Evolutionary conservation across 2,888 invertebrate genomes (phyloP).

Genomic region (Campaea margaritaria): DNA sequence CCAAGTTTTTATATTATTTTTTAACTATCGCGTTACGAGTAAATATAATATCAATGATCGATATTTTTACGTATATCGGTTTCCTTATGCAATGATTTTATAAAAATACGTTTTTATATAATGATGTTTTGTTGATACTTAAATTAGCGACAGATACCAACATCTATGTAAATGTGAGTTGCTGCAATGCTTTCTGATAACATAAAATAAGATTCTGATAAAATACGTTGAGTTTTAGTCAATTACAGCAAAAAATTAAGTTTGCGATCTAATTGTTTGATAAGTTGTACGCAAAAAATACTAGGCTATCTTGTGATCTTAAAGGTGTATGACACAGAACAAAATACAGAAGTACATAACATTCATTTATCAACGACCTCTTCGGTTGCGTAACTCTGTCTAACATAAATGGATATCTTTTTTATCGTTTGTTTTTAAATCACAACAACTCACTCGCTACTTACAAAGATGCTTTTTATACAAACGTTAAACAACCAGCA

Average conservation of each 20-base stretch:
- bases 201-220: neutral
- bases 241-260: neutral
- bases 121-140: conserved; percentile 58
- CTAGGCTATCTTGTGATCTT: conserved; percentile 10
- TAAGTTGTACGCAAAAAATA: conserved; percentile 12
- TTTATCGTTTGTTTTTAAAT: conserved; percentile 16
- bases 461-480: conserved; percentile 51
- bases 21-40: conserved; percentile 79
- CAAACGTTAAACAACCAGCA: conserved; percentile 65
- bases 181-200: conserved; percentile 30
- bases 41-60: conserved; percentile 74
- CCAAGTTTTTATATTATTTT: conserved; percentile 63
- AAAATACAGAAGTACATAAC: conserved; percentile 16
- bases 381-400: conserved; percentile 15
- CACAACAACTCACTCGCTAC: conserved; percentile 43
- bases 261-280: neutral
- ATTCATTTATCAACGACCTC: conserved; percentile 16
- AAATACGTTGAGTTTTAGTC: neutral
- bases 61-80: conserved; percentile 83
- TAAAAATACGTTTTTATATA: conserved; percentile 79
- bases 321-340: conserved; percentile 20
- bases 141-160: conserved; percentile 35
- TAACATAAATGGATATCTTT: conserved; percentile 9
- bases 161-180: conserved; percentile 27
- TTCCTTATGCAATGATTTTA: conserved; percentile 82